phyloP scores from a whole-genome alignment of 1,140 invertebrate species.

The Lepidostoma basale region DNA sequence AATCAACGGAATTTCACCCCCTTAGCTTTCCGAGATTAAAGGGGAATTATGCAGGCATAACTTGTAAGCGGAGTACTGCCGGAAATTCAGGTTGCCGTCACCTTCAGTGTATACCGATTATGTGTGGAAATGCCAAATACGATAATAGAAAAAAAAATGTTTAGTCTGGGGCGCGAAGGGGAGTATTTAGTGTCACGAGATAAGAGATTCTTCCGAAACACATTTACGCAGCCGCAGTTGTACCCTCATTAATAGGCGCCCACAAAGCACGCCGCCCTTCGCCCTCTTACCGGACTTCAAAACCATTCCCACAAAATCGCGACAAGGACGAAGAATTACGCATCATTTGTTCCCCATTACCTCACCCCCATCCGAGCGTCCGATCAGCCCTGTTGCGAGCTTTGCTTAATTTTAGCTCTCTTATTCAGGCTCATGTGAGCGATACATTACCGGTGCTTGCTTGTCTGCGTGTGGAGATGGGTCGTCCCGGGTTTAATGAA shows the following conservation, averaged over 20 bases:
- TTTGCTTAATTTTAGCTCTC: not conserved
- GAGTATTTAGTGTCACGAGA: constrained; percentile 21
- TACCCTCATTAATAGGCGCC: constrained; percentile 32
- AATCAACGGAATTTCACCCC: too few species aligned
- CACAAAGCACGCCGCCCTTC: not conserved
- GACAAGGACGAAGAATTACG: not conserved
- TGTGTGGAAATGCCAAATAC: constrained; percentile 18
- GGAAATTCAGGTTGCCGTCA: not conserved
- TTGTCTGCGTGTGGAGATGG: too few species aligned
- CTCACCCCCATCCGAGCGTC: not conserved
- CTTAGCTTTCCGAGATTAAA: too few species aligned
- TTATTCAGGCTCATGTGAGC: not conserved
- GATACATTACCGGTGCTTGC: too few species aligned
- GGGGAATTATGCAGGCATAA: too few species aligned
- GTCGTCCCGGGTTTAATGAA: not conserved
- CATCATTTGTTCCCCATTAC: not conserved
- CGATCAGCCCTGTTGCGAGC: not conserved
- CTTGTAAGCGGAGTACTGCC: too few species aligned
- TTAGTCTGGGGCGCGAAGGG: constrained; percentile 10
- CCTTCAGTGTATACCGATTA: constrained; percentile 23
- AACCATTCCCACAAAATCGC: not conserved
- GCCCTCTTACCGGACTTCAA: not conserved
- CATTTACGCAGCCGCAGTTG: constrained; percentile 20
- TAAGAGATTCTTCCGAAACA: constrained; percentile 37
- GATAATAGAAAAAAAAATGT: constrained; percentile 41